phyloP scores from a whole-genome alignment of 2,888 invertebrate species.

The Pecten maximus region DNA sequence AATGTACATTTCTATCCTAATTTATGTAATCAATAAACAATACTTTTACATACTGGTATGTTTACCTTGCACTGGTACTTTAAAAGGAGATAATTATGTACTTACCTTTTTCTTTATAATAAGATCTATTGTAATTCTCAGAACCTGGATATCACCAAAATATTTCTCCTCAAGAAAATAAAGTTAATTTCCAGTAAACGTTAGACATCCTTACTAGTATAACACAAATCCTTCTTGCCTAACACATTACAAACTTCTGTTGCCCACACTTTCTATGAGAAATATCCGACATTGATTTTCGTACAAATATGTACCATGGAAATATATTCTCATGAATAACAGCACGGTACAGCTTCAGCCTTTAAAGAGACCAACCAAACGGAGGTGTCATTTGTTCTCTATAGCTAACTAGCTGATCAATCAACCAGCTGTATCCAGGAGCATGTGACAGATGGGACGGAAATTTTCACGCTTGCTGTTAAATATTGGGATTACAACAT shows the following conservation, averaged over 20 bases:
- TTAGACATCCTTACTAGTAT: background rate
- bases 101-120: background rate
- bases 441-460: background rate
- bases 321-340: slow-evolving; percentile 10
- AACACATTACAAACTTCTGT: slow-evolving; percentile 3
- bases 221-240: background rate
- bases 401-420: slow-evolving; percentile 21
- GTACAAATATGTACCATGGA: background rate
- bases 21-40: too few species aligned
- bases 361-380: background rate
- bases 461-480: background rate
- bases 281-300: background rate
- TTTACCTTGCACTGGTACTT: too few species aligned
- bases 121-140: background rate
- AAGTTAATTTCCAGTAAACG: background rate
- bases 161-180: background rate
- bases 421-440: slow-evolving; percentile 4
- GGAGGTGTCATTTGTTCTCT: background rate
- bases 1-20: too few species aligned
- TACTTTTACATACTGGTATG: too few species aligned
- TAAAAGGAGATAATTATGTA: too few species aligned
- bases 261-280: slow-evolving; percentile 8
- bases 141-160: background rate
- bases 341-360: background rate
- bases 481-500: background rate